Evolutionary conservation across 2,797 vertebrate genomes (phyloP).

Genomic region (Pristis pectinata): DNA sequence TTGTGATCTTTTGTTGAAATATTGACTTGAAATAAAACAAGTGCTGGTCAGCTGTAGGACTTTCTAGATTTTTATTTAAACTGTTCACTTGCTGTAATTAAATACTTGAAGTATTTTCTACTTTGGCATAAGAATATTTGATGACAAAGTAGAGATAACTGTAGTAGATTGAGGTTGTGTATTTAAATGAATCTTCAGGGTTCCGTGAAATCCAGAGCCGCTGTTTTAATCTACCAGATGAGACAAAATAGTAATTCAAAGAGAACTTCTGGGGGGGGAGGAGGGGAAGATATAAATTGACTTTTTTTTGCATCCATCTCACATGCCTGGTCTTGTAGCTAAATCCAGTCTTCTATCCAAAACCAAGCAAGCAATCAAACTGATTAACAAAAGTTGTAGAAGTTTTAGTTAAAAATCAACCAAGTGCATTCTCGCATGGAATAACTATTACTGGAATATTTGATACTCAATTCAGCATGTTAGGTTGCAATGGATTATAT

Average conservation of each 20-base stretch:
- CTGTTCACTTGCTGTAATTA: not conserved
- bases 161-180: too few species aligned
- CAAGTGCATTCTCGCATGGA: not conserved
- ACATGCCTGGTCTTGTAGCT: not conserved
- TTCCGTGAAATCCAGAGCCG: not conserved
- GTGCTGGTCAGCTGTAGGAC: not conserved
- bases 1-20: not conserved
- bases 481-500: not conserved
- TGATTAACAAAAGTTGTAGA: not conserved
- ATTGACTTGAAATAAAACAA: not conserved
- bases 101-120: not conserved
- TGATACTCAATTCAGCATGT: not conserved
- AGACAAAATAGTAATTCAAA: not conserved
- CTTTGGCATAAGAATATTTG: not conserved
- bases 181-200: not conserved
- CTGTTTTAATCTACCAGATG: not conserved
- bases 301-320: not conserved
- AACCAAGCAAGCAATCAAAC: not conserved
- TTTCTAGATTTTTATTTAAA: not conserved
- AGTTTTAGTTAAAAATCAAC: not conserved
- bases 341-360: not conserved
- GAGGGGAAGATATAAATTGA: not conserved
- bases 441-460: not conserved
- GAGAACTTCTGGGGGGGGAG: not conserved
- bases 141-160: not conserved